A percentile compares a stretch with the other conserved stretches of the same genome.
Evolutionary conservation across 1,140 invertebrate genomes (phyloP).

Genomic region (Idris sp.): DNA sequence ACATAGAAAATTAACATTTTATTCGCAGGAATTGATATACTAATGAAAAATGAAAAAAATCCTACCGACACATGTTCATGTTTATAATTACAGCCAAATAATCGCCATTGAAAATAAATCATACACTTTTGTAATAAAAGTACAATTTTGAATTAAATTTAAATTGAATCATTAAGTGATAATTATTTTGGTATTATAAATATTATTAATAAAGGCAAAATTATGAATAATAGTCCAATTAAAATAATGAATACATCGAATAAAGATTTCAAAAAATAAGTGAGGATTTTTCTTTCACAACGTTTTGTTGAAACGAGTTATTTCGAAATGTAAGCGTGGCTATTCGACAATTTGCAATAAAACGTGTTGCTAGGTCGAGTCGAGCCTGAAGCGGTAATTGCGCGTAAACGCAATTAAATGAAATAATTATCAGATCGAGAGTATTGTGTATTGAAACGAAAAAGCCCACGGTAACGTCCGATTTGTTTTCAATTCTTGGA

Average conservation of each 20-base stretch:
- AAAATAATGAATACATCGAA: background rate
- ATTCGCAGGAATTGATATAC: no score
- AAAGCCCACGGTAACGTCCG: slow-evolving; percentile 9
- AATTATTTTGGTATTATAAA: no score
- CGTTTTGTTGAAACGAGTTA: slow-evolving; percentile 7
- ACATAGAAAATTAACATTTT: no score
- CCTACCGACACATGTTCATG: no score
- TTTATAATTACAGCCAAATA: no score
- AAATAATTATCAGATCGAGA: slow-evolving; percentile 38
- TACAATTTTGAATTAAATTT: no score
- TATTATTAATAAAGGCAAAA: no score
- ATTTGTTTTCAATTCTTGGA: slow-evolving; percentile 6
- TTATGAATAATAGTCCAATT: background rate
- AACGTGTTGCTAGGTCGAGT: slow-evolving; percentile 17
- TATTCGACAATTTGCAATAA: slow-evolving; percentile 18
- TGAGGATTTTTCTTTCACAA: slow-evolving; percentile 9
- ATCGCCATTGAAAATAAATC: no score
- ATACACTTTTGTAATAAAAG: no score
- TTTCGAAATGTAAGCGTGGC: slow-evolving; percentile 31
- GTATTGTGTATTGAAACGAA: slow-evolving; percentile 33
- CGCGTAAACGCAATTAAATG: slow-evolving; percentile 48
- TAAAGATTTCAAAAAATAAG: background rate
- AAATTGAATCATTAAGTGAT: no score
- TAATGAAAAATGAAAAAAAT: no score
- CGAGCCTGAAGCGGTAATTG: slow-evolving; percentile 35